Conservation (phyloP, 2,113 vertebrate species). For the Corythornis madagascariensis region DNA sequence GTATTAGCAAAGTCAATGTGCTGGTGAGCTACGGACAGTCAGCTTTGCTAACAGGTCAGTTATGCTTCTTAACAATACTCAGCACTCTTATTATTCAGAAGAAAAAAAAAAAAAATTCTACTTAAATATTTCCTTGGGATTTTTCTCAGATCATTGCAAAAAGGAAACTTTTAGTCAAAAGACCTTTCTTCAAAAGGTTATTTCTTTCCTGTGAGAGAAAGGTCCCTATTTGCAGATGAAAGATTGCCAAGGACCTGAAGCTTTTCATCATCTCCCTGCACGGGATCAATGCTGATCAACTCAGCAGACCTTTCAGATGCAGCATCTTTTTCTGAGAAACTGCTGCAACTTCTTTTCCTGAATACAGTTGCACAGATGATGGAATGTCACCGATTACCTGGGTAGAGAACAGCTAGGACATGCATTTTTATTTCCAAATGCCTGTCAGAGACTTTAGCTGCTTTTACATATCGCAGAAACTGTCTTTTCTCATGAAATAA, state of each 20-base stretch:
- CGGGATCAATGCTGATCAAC: neutral
- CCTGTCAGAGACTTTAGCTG: neutral
- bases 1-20: neutral
- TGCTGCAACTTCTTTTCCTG: neutral
- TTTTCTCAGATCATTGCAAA: neutral
- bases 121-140: neutral
- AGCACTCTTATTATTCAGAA: neutral
- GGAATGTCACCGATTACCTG: neutral
- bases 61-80: neutral
- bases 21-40: neutral
- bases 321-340: neutral
- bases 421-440: conserved; percentile 15
- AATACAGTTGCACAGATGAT: neutral
- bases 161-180: neutral
- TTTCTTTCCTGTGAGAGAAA: neutral
- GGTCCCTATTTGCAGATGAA: neutral
- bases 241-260: neutral
- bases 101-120: neutral
- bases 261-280: neutral
- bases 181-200: neutral
- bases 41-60: neutral
- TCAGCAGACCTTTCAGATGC: neutral
- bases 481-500: neutral
- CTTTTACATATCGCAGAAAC: neutral
- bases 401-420: neutral